phyloP scores from a whole-genome alignment of 1,140 invertebrate genomes.

The Papilio machaon region DNA sequence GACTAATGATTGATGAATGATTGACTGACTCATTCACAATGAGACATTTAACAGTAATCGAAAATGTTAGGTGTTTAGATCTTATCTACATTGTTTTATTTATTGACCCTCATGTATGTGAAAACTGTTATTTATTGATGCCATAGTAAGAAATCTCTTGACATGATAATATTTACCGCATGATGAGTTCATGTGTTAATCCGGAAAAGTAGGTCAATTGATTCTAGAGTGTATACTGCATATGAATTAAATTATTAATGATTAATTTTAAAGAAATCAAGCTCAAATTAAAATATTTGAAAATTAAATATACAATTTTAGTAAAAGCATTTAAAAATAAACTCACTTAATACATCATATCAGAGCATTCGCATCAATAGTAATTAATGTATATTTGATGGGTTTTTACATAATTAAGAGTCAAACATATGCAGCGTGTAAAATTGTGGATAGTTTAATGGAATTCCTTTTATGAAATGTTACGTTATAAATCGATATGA shows the following conservation, averaged over 20 bases:
- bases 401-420: slow-evolving; percentile 3
- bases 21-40: slow-evolving; percentile 65
- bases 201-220: neutral
- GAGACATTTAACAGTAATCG: slow-evolving; percentile 59
- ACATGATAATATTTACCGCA: neutral
- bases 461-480: neutral
- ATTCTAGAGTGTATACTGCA: too few species aligned
- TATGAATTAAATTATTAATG: too few species aligned
- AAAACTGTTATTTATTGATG: neutral
- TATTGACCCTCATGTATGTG: neutral
- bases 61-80: slow-evolving; percentile 31
- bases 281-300: neutral
- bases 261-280: too few species aligned
- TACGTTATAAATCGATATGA: neutral
- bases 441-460: neutral
- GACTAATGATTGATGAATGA: slow-evolving; percentile 71
- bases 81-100: slow-evolving; percentile 25
- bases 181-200: neutral
- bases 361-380: neutral
- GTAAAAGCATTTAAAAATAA: neutral
- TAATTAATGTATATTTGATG: neutral
- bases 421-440: neutral
- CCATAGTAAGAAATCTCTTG: neutral
- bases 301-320: neutral
- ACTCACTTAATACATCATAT: neutral